These are phyloP conservation scores for Druon quercuslanigerum DNA, from an alignment of 1,140 invertebrate genomes.

Conservation along the genomic window DNA sequence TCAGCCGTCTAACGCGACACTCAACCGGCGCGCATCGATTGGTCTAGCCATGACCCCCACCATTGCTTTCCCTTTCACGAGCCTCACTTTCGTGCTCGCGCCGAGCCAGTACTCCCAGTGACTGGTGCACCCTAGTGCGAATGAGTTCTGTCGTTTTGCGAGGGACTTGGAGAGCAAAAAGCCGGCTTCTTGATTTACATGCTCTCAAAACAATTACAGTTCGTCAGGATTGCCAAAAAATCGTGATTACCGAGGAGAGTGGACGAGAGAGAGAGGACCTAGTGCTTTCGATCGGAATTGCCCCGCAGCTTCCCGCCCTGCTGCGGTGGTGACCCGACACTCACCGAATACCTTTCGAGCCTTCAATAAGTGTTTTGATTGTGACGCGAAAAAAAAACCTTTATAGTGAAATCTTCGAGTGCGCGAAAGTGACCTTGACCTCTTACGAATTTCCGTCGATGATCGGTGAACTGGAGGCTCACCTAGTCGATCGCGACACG, in stretches of 20 bases:
- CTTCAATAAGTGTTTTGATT: conserved; percentile 2
- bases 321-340: conserved; percentile 65
- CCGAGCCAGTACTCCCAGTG: conserved; percentile 63
- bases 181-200: conserved; percentile 38
- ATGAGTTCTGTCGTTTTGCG: conserved; percentile 58
- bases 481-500: background rate
- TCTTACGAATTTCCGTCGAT: background rate
- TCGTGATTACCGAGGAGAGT: background rate
- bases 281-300: conserved; percentile 42
- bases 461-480: background rate
- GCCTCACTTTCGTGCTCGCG: conserved; percentile 74
- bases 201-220: conserved; percentile 17
- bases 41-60: conserved; percentile 75
- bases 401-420: background rate
- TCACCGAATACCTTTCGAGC: conserved; percentile 35
- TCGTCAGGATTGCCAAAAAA: background rate
- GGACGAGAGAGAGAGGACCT: conserved; percentile 34
- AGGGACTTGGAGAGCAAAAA: conserved; percentile 43
- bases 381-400: background rate
- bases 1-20: conserved; percentile 24
- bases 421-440: conserved; percentile 31
- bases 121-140: conserved; percentile 69
- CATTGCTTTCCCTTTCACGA: conserved; percentile 76
- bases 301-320: conserved; percentile 43
- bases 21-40: conserved; percentile 71